These are phyloP conservation scores for Drosophila meridiana DNA, from an alignment of 2,888 invertebrate species.

Conservation along the genomic window DNA sequence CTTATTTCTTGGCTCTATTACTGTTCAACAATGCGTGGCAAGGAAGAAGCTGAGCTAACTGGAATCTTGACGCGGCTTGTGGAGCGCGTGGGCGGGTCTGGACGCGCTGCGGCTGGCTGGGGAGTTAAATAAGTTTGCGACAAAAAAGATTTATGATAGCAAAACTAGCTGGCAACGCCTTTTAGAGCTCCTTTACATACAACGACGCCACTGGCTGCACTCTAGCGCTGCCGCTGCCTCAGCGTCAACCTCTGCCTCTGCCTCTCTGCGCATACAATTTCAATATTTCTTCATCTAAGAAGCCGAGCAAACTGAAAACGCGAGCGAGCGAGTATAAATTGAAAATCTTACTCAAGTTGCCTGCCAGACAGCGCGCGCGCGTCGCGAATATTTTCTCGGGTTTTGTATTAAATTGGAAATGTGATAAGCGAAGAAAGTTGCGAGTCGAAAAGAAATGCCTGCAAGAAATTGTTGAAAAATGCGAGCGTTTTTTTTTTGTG, in stretches of 20 bases:
- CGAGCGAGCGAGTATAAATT: slow-evolving; percentile 53
- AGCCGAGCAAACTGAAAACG: slow-evolving; percentile 16
- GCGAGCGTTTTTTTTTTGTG: background rate
- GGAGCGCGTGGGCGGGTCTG: background rate
- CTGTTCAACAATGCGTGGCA: slow-evolving; percentile 32
- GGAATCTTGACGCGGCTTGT: background rate
- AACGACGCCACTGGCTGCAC: slow-evolving; percentile 2
- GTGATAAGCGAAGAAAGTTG: slow-evolving; percentile 56
- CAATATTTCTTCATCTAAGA: slow-evolving; percentile 71
- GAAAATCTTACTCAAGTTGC: slow-evolving; percentile 72
- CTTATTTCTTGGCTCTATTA: slow-evolving; percentile 11
- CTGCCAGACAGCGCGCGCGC: slow-evolving; percentile 11
- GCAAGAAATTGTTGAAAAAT: slow-evolving; percentile 24
- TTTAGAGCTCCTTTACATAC: slow-evolving; percentile 6
- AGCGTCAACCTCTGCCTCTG: background rate
- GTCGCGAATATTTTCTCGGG: slow-evolving; percentile 25
- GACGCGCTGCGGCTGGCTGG: background rate
- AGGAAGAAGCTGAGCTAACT: slow-evolving; percentile 19
- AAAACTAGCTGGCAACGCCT: slow-evolving; percentile 59
- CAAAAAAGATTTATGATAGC: slow-evolving; percentile 72
- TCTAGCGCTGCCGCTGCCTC: background rate
- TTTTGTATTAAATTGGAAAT: slow-evolving; percentile 69
- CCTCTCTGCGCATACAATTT: slow-evolving; percentile 64
- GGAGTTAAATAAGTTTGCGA: slow-evolving; percentile 56
- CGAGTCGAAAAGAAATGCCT: slow-evolving; percentile 6